Conservation (phyloP, 2,797 vertebrate species). For the Enteromius fasciolatus region DNA sequence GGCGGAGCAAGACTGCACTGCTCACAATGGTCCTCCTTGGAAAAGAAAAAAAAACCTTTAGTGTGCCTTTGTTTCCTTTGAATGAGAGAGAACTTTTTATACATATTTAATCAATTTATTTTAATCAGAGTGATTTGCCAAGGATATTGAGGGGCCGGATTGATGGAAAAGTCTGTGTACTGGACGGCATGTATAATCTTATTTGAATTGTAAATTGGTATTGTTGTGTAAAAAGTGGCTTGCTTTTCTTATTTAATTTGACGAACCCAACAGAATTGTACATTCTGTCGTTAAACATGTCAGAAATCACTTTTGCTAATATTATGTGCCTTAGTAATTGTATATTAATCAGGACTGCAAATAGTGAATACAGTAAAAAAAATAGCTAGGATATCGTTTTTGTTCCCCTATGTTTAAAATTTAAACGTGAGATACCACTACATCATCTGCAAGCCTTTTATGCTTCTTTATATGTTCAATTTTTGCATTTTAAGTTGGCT, state of each 20-base stretch:
- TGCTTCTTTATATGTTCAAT: background rate
- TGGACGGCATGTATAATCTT: conserved; percentile 18
- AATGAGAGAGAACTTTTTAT: conserved; percentile 57
- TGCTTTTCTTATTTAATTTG: conserved; percentile 28
- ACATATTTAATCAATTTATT: conserved; percentile 39
- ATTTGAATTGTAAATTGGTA: conserved; percentile 7
- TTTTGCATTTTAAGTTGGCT: background rate
- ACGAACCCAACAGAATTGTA: conserved; percentile 6
- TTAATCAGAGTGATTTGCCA: conserved; percentile 22
- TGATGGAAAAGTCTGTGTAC: conserved; percentile 33
- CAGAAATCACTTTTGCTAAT: background rate
- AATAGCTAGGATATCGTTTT: background rate
- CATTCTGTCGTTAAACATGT: conserved; percentile 35
- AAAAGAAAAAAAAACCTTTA: conserved; percentile 36
- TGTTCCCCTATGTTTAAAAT: conserved; percentile 15
- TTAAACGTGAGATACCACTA: conserved; percentile 31
- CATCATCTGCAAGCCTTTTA: background rate
- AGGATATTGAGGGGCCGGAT: conserved; percentile 48
- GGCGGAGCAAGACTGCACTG: conserved; percentile 49
- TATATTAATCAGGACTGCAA: conserved; percentile 28
- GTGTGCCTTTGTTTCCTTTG: conserved; percentile 63
- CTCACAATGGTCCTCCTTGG: conserved; percentile 48
- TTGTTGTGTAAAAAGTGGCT: conserved; percentile 14
- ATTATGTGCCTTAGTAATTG: background rate
- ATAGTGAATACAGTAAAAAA: background rate